Percentiles rank a stretch among this genome's conserved stretches.
These are phyloP conservation scores for Dryocosmus kuriphilus DNA, from an alignment of 2,888 invertebrate genomes.

Conservation along the genomic window DNA sequence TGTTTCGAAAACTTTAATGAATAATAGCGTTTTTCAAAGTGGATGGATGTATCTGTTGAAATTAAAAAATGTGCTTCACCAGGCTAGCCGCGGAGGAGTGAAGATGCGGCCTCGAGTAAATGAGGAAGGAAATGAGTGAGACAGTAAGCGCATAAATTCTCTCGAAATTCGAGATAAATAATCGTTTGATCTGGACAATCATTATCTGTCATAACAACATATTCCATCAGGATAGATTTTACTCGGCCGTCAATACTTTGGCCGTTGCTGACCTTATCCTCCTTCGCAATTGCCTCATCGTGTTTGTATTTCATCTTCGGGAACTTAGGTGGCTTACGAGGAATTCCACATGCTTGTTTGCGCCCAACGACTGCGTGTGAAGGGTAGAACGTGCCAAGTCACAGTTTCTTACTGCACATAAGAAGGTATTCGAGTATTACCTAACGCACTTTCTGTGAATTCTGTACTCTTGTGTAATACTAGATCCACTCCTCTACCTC, in stretches of 20 bases:
- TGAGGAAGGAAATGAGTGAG: background rate
- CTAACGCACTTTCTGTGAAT: too few species aligned
- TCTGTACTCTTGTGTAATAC: too few species aligned
- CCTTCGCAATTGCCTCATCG: conserved; percentile 43
- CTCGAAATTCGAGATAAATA: conserved; percentile 52
- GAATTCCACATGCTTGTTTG: conserved; percentile 49
- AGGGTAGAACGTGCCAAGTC: background rate
- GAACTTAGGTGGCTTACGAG: conserved; percentile 50
- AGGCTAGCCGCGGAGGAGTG: background rate
- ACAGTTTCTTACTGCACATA: too few species aligned
- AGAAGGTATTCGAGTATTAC: background rate
- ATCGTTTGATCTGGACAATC: conserved; percentile 57
- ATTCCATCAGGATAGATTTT: conserved; percentile 45
- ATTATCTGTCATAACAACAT: conserved; percentile 55
- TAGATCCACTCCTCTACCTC: too few species aligned
- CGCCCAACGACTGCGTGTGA: background rate
- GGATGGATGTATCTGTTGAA: too few species aligned
- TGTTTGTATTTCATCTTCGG: conserved; percentile 47
- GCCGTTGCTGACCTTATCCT: conserved; percentile 34
- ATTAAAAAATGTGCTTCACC: too few species aligned
- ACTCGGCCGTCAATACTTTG: conserved; percentile 48
- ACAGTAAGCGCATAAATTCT: background rate
- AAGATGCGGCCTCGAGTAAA: background rate
- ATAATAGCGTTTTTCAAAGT: too few species aligned
- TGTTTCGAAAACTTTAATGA: too few species aligned